Base-by-base conservation (phyloP, 2,888 invertebrate species). In the Drosophila kambysellisi region DNA sequence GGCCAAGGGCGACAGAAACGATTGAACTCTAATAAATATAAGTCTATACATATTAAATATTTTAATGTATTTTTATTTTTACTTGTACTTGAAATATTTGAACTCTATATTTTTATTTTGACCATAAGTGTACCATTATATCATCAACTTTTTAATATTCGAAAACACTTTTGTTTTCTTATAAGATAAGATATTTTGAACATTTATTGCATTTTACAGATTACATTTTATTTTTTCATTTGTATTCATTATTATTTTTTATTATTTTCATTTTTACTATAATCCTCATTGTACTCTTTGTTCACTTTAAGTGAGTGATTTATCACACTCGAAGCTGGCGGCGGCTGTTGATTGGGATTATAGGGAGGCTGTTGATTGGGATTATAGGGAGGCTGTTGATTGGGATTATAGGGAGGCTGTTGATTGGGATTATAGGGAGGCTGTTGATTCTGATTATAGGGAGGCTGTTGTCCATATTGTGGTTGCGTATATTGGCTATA, bases 251-350 rank as follows among this genome's bases (percentile, higher is more conserved):
- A 46, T 61, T 51, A 57, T 37, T 57, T n/a, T 17, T 12, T 9
- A 46, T 61, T 53, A 12, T 39, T 57, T 15, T 60, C 54, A 29
- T 43, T 46, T 32, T 61, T 71, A 25, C 30, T 63, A 30, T 37
- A 54, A 12, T 81, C 72, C 57, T 89, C 88, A n/a, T 88, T 78
- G 57, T 89, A 84, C 30, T 88, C 76, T 57, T 82, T 91, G 43
- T 88, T 85, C 70, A 92, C 90, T 76, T 89, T 89, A 8, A 88
- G 86, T 7, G 78, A 81, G 51, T 83, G 83, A 30, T 81, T 83
- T 8, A 83, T 75, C 15, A 83, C 71, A 43, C 86, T 83, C 17
- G 83, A 71, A 32, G 81, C 73, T 2, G 63, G 62, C 4, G 37
- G 64, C 25, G 41, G 56, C 30, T 56, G 74, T 11, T 30, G 60